Conservation (phyloP, 1,140 invertebrate species). For the Lasioglossum albipes region DNA sequence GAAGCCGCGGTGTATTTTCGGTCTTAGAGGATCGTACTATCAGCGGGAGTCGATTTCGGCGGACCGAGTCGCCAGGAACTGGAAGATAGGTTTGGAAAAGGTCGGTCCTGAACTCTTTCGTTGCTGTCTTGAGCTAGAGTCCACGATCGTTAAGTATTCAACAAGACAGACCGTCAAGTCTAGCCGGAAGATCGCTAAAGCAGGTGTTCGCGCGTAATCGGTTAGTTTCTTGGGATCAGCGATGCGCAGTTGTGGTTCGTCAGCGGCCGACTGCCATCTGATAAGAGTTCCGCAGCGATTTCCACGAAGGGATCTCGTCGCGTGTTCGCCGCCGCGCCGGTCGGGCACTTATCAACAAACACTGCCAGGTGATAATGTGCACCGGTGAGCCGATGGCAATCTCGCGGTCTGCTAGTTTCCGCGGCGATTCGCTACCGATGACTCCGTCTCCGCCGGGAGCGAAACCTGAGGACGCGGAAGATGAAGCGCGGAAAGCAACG, state of each 20-base stretch:
- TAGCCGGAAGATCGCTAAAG: no score
- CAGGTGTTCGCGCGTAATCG: no score
- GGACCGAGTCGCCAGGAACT: no score
- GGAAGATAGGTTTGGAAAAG: no score
- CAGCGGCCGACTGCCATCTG: neutral
- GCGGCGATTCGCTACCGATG: neutral
- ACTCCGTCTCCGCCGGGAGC: no score
- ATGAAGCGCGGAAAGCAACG: neutral
- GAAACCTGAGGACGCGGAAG: neutral
- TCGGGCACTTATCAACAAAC: neutral
- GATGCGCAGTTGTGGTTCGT: neutral
- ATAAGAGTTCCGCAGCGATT: neutral
- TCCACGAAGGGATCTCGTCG: neutral
- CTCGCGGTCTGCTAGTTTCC: neutral
- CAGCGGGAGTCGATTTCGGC: no score
- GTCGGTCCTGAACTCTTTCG: no score
- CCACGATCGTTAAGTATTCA: no score
- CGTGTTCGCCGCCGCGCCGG: neutral
- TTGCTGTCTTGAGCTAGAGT: no score
- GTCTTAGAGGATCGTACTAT: no score
- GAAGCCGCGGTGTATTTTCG: no score
- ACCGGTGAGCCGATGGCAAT: neutral
- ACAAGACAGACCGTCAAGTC: no score
- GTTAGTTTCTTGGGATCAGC: neutral
- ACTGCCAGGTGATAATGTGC: slow-evolving; percentile 4